Evolutionary conservation across 2,113 vertebrate genomes (phyloP).

Genomic region (Pseudopodoces humilis): DNA sequence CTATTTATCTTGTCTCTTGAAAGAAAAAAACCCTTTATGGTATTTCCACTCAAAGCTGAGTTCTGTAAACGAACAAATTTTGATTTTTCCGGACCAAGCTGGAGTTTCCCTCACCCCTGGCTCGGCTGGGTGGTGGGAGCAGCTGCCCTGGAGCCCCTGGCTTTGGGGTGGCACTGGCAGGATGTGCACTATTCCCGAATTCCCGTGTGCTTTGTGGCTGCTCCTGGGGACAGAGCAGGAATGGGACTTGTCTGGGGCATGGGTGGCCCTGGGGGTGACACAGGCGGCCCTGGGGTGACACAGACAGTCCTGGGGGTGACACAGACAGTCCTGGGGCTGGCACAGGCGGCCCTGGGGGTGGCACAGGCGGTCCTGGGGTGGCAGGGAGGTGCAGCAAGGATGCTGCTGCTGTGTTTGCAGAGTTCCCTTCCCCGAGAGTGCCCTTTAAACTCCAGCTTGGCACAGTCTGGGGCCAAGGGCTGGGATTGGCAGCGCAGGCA

Average conservation of each 20-base stretch:
- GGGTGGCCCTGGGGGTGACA: too few species aligned
- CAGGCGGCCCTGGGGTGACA: too few species aligned
- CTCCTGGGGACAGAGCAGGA: neutral
- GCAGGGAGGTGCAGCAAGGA: rapidly evolving
- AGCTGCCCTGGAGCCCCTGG: neutral
- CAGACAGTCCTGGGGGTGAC: neutral
- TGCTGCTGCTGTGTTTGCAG: neutral
- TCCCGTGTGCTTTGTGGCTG: rapidly evolving
- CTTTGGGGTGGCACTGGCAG: rapidly evolving
- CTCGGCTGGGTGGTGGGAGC: neutral
- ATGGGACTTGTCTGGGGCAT: rapidly evolving
- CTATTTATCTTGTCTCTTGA: neutral
- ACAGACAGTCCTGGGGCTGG: neutral
- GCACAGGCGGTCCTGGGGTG: neutral
- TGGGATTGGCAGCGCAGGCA: neutral
- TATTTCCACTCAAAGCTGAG: neutral
- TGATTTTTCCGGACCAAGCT: neutral
- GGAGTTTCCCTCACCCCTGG: neutral
- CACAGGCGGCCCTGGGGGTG: neutral
- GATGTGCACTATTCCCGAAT: rapidly evolving
- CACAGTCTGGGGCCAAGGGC: neutral
- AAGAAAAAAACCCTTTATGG: neutral
- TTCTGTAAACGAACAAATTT: neutral
- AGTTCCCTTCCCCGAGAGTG: neutral
- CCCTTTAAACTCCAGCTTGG: neutral